Percentiles rank a stretch among this genome's conserved stretches.
These are phyloP conservation scores for Theonella swinhoei DNA, from an alignment of 37 sponge, comb jelly and placozoan genomes.

Conservation along the genomic window DNA sequence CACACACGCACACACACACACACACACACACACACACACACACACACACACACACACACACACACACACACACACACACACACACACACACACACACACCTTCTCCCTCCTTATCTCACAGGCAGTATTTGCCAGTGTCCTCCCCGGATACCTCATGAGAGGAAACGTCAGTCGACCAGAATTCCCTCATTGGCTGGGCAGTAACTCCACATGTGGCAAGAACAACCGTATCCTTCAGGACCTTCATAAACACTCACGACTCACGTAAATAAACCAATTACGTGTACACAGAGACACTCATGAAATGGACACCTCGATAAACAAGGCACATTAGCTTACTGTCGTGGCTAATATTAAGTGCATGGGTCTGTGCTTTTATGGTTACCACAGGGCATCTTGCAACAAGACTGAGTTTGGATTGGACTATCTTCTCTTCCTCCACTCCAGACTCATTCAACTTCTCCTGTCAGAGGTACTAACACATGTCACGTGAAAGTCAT, in stretches of 20 bases:
- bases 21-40: too few relatives aligned
- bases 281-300: too few relatives aligned
- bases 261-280: slow-evolving; percentile 56
- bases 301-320: too few relatives aligned
- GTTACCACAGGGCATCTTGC: slow-evolving; percentile 60
- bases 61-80: too few relatives aligned
- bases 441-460: slow-evolving; percentile 48
- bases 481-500: not conserved
- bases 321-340: too few relatives aligned
- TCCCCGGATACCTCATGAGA: slow-evolving; percentile 83
- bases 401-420: slow-evolving; percentile 81
- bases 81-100: too few relatives aligned
- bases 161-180: slow-evolving; percentile 66
- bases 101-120: slow-evolving; percentile 9
- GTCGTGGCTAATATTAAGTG: too few relatives aligned
- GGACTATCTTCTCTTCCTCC: slow-evolving; percentile 75
- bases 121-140: slow-evolving; percentile 87
- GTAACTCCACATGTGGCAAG: slow-evolving; percentile 77
- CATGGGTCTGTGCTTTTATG: too few relatives aligned
- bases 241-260: slow-evolving; percentile 68
- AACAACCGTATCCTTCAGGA: slow-evolving; percentile 66
- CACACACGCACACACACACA: too few relatives aligned
- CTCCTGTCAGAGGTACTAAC: slow-evolving; percentile 66
- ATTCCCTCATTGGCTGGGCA: slow-evolving; percentile 97
- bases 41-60: too few relatives aligned